A percentile compares a stretch with the other conserved stretches of the same genome.
phyloP scores from a whole-genome alignment of 30 jellyfish, hydroid and myxozoan genomes.

The Calvadosia cruxmelitensis region DNA sequence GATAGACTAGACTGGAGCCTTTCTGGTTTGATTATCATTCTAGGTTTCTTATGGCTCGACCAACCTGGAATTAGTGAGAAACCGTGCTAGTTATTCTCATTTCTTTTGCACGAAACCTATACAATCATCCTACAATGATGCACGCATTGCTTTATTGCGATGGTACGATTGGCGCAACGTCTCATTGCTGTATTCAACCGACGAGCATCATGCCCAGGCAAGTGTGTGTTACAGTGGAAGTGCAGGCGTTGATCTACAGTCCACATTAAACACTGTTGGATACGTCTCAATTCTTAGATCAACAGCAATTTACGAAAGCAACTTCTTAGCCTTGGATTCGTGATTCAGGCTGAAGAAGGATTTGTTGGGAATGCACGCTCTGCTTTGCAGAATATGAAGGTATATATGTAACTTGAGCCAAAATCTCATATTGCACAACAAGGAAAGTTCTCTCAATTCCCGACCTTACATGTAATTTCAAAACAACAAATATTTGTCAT shows the following conservation, averaged over 20 bases:
- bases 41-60: conserved; percentile 67
- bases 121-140: conserved; percentile 39
- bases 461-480: no score
- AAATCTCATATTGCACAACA: no score
- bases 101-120: conserved; percentile 76
- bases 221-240: neutral
- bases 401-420: no score
- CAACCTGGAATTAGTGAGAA: conserved; percentile 30
- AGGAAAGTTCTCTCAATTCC: no score
- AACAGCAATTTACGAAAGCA: neutral
- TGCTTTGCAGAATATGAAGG: conserved; percentile 49
- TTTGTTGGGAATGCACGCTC: conserved; percentile 42
- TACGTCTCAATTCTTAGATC: neutral
- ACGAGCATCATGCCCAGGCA: conserved; percentile 45
- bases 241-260: neutral
- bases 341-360: conserved; percentile 50
- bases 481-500: no score
- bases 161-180: conserved; percentile 42
- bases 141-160: conserved; percentile 52
- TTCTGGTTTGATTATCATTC: no score
- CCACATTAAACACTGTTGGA: neutral
- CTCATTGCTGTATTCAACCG: conserved; percentile 51
- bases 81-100: conserved; percentile 29
- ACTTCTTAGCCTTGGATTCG: neutral
- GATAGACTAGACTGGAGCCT: no score